phyloP scores from a whole-genome alignment of 2,113 vertebrate genomes.

The Nothoprocta pentlandii region DNA sequence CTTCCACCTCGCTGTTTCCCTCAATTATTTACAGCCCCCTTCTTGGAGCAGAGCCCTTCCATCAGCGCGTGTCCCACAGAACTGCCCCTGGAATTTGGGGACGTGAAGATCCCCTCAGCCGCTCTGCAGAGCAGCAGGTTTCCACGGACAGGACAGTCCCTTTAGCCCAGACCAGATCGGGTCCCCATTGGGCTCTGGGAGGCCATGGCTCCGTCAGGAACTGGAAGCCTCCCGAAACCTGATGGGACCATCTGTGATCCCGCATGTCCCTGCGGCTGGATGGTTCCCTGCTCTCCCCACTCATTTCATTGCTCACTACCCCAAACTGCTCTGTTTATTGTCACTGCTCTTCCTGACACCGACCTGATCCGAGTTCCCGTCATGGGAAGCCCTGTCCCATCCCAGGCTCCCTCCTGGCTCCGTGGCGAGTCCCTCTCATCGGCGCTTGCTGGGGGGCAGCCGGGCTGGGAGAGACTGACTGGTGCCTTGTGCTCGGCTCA shows the following conservation, averaged over 20 bases:
- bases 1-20: slow-evolving; percentile 58
- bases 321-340: not conserved
- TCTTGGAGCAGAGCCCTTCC: not conserved
- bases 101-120: not conserved
- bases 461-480: too few relatives aligned
- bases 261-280: not conserved
- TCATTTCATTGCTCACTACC: not conserved
- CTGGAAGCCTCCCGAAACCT: not conserved
- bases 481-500: accelerated
- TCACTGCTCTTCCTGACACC: not conserved
- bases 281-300: not conserved
- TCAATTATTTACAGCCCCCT: slow-evolving; percentile 56
- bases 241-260: not conserved
- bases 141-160: not conserved
- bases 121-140: not conserved
- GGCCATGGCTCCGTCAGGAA: not conserved
- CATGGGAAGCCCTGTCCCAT: not conserved
- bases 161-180: too few relatives aligned
- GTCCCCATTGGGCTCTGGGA: not conserved
- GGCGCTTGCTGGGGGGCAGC: too few relatives aligned
- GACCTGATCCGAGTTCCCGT: too few relatives aligned
- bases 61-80: too few relatives aligned
- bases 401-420: not conserved
- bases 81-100: slow-evolving; percentile 25
- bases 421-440: too few relatives aligned